Percentiles rank a stretch among this genome's conserved stretches.
phyloP scores from a whole-genome alignment of 1,140 invertebrate species.

The Drosophila sp. region DNA sequence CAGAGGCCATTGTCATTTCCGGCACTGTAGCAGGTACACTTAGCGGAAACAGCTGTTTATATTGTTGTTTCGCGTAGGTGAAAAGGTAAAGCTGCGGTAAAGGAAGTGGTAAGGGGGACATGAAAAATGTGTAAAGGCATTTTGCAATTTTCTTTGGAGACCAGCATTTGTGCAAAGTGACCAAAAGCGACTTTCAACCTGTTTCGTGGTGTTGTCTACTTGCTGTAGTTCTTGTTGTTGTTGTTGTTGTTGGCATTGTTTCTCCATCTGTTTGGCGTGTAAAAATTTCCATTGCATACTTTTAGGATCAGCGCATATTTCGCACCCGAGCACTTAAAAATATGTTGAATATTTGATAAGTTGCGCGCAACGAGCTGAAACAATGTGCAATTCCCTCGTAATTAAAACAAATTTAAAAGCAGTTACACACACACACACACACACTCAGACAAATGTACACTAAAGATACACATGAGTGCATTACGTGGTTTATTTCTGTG shows the following conservation, averaged over 20 bases:
- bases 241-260: slow-evolving; percentile 30
- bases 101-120: background rate
- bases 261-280: slow-evolving; percentile 2
- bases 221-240: slow-evolving; percentile 16
- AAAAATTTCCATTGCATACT: slow-evolving; percentile 59
- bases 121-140: slow-evolving; percentile 52
- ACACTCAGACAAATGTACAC: background rate
- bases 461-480: slow-evolving; percentile 18
- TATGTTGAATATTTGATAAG: slow-evolving; percentile 74
- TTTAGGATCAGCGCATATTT: slow-evolving; percentile 69
- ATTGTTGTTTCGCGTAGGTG: slow-evolving; percentile 15
- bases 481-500: slow-evolving; percentile 22
- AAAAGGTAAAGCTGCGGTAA: background rate
- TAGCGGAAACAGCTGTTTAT: slow-evolving; percentile 74
- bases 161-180: slow-evolving; percentile 41
- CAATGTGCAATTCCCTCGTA: slow-evolving; percentile 67
- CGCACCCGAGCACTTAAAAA: slow-evolving; percentile 74
- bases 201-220: background rate
- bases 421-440: slow-evolving; percentile 64
- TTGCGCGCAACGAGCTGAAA: slow-evolving; percentile 39
- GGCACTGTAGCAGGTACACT: slow-evolving; percentile 57
- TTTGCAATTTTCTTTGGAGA: slow-evolving; percentile 59
- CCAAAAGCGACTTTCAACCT: slow-evolving; percentile 39
- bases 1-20: slow-evolving; percentile 68
- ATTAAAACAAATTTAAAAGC: slow-evolving; percentile 83